phyloP scores from a whole-genome alignment of 2,888 invertebrate genomes.

The Lasioglossum vierecki region DNA sequence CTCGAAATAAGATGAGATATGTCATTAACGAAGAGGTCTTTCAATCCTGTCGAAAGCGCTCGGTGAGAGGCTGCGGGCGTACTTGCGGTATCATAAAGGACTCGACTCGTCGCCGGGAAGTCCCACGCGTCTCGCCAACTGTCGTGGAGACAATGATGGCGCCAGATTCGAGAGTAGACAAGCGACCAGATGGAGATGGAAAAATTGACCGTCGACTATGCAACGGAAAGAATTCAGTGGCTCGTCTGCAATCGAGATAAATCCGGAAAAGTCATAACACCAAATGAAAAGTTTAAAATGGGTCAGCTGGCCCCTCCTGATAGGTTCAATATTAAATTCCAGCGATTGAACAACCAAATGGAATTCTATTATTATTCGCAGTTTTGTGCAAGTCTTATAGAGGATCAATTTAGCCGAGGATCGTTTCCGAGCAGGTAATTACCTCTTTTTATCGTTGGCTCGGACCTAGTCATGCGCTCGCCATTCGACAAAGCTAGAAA shows the following conservation, averaged over 20 bases:
- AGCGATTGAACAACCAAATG: not conserved
- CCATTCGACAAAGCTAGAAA: not conserved
- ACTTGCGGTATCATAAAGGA: conserved; percentile 58
- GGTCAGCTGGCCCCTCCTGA: too few species aligned
- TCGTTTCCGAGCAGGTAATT: conserved; percentile 1
- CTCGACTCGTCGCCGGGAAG: conserved; percentile 55
- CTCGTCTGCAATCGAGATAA: not conserved
- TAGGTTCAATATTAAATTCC: not conserved
- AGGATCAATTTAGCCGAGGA: not conserved
- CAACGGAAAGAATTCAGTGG: not conserved
- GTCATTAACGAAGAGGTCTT: conserved; percentile 52
- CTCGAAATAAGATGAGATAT: conserved; percentile 42
- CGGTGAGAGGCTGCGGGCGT: conserved; percentile 50
- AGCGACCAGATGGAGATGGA: conserved; percentile 47
- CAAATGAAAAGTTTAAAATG: too few species aligned
- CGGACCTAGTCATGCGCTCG: not conserved
- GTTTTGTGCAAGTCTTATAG: not conserved
- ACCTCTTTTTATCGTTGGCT: not conserved
- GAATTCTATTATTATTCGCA: not conserved
- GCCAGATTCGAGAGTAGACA: conserved; percentile 66
- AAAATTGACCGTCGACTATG: conserved; percentile 5
- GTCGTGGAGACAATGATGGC: conserved; percentile 54
- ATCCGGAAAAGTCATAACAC: not conserved
- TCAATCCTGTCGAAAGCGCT: conserved; percentile 50
- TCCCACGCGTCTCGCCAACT: conserved; percentile 63